Evolutionary conservation across 2,888 invertebrate genomes (phyloP), one percentile per base, ranked within the genome.

Genomic region (Masnerella sp.): DNA sequence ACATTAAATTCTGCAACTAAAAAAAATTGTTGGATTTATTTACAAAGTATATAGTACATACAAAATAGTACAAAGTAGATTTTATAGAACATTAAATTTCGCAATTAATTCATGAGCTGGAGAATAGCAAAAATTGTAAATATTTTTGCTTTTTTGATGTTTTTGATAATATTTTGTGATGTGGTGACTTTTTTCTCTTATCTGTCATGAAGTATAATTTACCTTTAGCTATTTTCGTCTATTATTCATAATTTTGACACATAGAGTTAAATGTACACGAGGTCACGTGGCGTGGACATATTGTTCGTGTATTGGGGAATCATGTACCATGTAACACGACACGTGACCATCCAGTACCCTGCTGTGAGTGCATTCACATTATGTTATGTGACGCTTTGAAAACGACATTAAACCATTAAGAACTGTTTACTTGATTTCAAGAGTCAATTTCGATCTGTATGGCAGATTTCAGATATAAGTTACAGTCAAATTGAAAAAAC

Each of bases 201-300:
- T 32, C 42, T 34, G 14, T 20, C 18, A 20, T 32, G 25, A 58
- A 38, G 5, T 3, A 45, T 28, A 30, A 30, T 45, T 45, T 2
- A 28, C 22, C 30, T 36, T 34, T 20, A 5, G 20, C 2, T 56
- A 34, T 61, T 61, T 47, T 47, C 25, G 5, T 47, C 62, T 56
- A 36, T 62, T 70, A 62, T 62, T 62, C 42, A 45, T 17, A 36
- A 58, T 58, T 61, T 64, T 71, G 62, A 64, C 62, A 56, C 30
- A 4, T 56, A 43, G 65, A 70, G 77, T 58, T 70, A 73, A 77
- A 71, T 45, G 77, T 75, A 77, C 64, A 61, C 70, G 56, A 28
- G 72, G 83, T 65, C 85, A 81, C 85, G 85, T 86, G 86, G 77
- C 82, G 36, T 58, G 54, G 59, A 81, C 84, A 85, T 83, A 86